phyloP scores from a whole-genome alignment of 2,797 vertebrate species.

The Tinamus major region DNA sequence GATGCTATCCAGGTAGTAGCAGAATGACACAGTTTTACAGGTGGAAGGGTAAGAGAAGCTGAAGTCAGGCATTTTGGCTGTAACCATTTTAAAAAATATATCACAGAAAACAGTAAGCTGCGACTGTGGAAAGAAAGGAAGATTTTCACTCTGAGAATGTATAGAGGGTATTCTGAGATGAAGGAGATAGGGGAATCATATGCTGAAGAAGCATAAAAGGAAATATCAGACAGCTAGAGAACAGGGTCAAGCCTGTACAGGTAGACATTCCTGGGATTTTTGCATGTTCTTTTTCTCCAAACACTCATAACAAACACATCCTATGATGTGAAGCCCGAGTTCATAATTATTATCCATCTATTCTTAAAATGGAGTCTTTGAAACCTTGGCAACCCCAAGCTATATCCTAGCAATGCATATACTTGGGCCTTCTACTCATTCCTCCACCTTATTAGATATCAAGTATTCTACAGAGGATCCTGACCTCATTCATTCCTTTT shows the following conservation, averaged over 20 bases:
- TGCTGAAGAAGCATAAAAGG: background rate
- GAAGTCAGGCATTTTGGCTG: background rate
- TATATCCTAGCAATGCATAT: background rate
- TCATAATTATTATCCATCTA: background rate
- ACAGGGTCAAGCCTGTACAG: background rate
- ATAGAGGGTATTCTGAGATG: background rate
- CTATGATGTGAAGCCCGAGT: background rate
- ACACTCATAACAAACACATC: background rate
- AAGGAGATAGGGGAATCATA: background rate
- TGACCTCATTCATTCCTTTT: background rate
- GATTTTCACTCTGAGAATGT: background rate
- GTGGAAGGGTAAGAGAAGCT: background rate
- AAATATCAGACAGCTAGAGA: background rate
- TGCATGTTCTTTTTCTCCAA: background rate
- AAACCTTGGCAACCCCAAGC: background rate
- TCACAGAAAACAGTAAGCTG: background rate
- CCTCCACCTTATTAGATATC: background rate
- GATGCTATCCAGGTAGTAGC: no score
- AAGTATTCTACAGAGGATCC: background rate
- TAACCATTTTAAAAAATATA: background rate
- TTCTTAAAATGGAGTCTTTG: background rate
- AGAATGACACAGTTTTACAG: background rate
- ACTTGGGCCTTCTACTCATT: background rate
- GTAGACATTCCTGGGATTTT: background rate
- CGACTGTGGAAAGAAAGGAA: fast-evolving